Conservation (phyloP, 2,113 vertebrate genomes). For the Vidua chalybeata region DNA sequence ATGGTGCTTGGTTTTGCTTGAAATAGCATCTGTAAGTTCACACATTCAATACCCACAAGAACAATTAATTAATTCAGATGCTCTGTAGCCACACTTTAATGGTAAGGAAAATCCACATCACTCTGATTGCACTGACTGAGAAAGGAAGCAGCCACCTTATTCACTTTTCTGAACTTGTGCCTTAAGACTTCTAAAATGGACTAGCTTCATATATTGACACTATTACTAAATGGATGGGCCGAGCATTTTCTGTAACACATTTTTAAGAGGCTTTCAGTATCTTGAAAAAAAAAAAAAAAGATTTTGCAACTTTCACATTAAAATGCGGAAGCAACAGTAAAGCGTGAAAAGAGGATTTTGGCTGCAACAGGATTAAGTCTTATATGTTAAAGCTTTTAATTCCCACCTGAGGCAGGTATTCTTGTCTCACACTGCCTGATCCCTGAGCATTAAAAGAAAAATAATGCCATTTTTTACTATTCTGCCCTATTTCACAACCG, state of each 20-base stretch:
- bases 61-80: background rate
- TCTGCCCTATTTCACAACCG: background rate
- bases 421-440: background rate
- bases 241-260: background rate
- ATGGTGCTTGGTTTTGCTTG: background rate
- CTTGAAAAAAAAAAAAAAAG: background rate
- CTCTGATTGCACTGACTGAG: background rate
- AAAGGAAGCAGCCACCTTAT: background rate
- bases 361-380: background rate
- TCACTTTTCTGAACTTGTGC: background rate
- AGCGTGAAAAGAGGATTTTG: background rate
- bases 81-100: background rate
- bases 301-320: background rate
- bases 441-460: background rate
- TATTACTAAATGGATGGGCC: background rate
- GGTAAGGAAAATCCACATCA: background rate
- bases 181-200: background rate
- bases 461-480: background rate
- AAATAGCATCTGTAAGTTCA: background rate
- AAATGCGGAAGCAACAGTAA: background rate
- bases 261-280: background rate
- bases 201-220: background rate
- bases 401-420: slow-evolving; percentile 33
- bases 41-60: background rate
- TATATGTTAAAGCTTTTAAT: slow-evolving; percentile 7